Conservation (phyloP, 1,140 invertebrate species). For the Apis florea region DNA sequence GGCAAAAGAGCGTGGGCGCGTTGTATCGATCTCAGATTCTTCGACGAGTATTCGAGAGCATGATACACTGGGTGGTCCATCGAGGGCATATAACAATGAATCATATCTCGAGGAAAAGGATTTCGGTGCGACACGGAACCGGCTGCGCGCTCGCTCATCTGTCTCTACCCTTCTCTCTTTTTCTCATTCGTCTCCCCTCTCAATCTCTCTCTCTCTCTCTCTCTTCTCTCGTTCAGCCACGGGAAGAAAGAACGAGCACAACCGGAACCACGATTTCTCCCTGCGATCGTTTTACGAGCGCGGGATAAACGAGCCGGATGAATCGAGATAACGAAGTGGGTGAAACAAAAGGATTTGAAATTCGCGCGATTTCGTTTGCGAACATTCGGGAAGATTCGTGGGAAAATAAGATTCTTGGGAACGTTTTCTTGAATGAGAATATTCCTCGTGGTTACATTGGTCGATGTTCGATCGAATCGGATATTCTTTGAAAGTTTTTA, state of each 20-base stretch:
- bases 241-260: slow-evolving; percentile 41
- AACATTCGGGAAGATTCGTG: neutral
- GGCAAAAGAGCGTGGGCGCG: slow-evolving; percentile 72
- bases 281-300: slow-evolving; percentile 33
- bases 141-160: slow-evolving; percentile 14
- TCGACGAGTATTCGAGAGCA: slow-evolving; percentile 73
- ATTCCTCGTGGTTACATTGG: too few relatives aligned
- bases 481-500: too few relatives aligned
- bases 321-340: slow-evolving; percentile 40
- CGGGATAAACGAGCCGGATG: slow-evolving; percentile 55
- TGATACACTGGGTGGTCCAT: slow-evolving; percentile 75
- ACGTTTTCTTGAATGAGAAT: too few relatives aligned
- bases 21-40: slow-evolving; percentile 76
- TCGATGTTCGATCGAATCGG: too few relatives aligned
- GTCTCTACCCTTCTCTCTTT: neutral
- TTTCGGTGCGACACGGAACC: slow-evolving; percentile 65
- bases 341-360: slow-evolving; percentile 22
- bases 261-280: slow-evolving; percentile 57
- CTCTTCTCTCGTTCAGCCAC: slow-evolving; percentile 22
- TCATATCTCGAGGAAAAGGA: slow-evolving; percentile 69
- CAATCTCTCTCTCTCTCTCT: too few relatives aligned
- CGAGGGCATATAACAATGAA: slow-evolving; percentile 72
- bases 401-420: neutral
- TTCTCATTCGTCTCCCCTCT: too few relatives aligned
- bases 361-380: slow-evolving; percentile 18